These are phyloP conservation scores for Sinodicranocentrus sp. DNA, from an alignment of 2,888 invertebrate genomes.

Conservation along the genomic window DNA sequence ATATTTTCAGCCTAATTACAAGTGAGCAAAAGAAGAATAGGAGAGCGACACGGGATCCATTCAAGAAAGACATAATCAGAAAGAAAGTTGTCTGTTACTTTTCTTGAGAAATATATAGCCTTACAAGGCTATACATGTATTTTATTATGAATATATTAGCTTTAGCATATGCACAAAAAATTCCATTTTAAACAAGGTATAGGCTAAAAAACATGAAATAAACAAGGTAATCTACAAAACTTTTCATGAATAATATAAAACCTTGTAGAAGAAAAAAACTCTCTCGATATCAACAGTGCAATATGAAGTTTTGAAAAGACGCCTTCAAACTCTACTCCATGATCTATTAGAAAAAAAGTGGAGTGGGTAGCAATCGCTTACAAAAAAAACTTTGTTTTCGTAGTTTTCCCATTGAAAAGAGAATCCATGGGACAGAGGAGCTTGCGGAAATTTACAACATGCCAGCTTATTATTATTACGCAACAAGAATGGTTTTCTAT, in stretches of 20 bases:
- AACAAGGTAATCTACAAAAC: conserved; percentile 24
- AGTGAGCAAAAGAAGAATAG: neutral
- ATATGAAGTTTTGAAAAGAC: conserved; percentile 7
- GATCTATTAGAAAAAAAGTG: conserved; percentile 12
- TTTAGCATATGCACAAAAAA: too few species aligned
- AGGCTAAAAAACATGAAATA: neutral
- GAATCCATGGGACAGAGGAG: neutral
- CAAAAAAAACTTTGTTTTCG: conserved; percentile 25
- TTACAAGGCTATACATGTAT: too few species aligned
- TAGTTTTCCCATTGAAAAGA: conserved; percentile 11
- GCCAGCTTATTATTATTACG: conserved; percentile 18
- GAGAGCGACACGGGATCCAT: neutral
- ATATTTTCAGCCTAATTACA: conserved; percentile 27
- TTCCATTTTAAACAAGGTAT: too few species aligned
- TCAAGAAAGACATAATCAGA: neutral
- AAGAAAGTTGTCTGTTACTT: neutral
- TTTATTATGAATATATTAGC: too few species aligned
- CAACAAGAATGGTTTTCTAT: conserved; percentile 21
- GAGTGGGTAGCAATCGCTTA: neutral
- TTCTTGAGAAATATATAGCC: neutral
- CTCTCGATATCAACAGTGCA: neutral
- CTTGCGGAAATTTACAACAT: conserved; percentile 11
- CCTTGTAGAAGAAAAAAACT: too few species aligned
- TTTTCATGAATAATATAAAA: too few species aligned
- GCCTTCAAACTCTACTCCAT: conserved; percentile 8